Percentiles rank a stretch among this genome's conserved stretches.
These are phyloP conservation scores for Gallinago paraguaiae DNA, from an alignment of 2,113 vertebrate genomes.

Conservation along the genomic window DNA sequence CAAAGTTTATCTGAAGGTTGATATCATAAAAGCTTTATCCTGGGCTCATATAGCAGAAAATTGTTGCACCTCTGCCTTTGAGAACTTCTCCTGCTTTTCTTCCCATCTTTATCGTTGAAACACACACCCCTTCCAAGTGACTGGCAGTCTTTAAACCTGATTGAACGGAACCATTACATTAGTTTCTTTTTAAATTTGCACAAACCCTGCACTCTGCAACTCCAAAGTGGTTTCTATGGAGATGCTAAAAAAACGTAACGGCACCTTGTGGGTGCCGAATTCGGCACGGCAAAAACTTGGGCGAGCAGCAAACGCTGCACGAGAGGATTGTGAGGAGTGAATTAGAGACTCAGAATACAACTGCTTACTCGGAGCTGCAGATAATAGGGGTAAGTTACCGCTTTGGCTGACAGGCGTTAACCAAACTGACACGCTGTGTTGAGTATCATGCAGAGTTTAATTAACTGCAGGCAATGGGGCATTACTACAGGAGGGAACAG, in stretches of 20 bases:
- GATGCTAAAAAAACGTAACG: neutral
- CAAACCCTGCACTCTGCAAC: neutral
- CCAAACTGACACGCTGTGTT: neutral
- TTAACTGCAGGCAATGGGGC: neutral
- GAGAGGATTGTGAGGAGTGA: neutral
- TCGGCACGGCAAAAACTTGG: neutral
- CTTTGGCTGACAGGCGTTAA: neutral
- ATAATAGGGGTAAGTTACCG: neutral
- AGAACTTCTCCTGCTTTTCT: neutral
- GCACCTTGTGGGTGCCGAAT: neutral
- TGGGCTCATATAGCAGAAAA: neutral
- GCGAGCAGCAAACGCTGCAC: neutral
- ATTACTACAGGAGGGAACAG: neutral
- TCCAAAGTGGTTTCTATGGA: neutral
- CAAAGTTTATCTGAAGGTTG: too few relatives aligned
- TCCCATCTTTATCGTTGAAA: neutral
- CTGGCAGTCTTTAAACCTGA: fast-evolving
- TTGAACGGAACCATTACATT: fast-evolving
- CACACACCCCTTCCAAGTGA: neutral
- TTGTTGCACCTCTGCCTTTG: neutral
- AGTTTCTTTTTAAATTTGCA: neutral
- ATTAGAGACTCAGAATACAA: neutral
- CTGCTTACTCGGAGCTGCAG: neutral
- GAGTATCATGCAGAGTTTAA: neutral
- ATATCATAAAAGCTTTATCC: neutral